These are phyloP conservation scores for Galerucella nymphaeae DNA, from an alignment of 2,888 invertebrate species.

Conservation along the genomic window DNA sequence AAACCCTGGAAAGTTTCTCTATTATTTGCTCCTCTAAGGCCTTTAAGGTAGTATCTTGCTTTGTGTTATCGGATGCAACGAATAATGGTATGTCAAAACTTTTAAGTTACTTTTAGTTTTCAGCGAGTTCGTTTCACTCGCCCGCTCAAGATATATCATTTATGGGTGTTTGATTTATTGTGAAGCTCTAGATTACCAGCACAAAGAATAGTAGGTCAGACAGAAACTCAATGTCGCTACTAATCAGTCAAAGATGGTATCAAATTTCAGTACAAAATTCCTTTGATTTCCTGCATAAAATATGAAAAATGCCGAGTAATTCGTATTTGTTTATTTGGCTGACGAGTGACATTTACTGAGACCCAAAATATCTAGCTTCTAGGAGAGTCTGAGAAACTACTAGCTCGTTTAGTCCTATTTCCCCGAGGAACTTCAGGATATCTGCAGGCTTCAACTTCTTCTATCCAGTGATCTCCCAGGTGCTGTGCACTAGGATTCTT, in stretches of 20 bases:
- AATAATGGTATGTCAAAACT: constrained; percentile 50
- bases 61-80: constrained; percentile 49
- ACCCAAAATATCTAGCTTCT: no score
- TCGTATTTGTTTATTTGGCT: no score
- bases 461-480: no score
- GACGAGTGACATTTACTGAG: no score
- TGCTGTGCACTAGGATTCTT: no score
- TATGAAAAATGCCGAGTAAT: no score
- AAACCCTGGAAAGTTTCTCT: constrained; percentile 47
- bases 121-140: constrained; percentile 37
- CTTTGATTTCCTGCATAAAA: no score
- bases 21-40: constrained; percentile 48
- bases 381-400: no score
- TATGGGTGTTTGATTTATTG: constrained; percentile 47
- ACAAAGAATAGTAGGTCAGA: not conserved
- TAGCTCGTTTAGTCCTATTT: no score
- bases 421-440: no score
- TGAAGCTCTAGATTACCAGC: constrained; percentile 17
- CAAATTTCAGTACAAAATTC: no score
- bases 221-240: not conserved
- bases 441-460: no score
- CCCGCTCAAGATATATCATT: constrained; percentile 44
- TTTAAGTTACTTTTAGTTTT: constrained; percentile 50
- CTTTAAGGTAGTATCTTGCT: constrained; percentile 50
- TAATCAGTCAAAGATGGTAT: constrained; percentile 12